A percentile compares a stretch with the other conserved stretches of the same genome.
phyloP scores from a whole-genome alignment of 2,888 invertebrate species.

The Charanyca ferruginea region DNA sequence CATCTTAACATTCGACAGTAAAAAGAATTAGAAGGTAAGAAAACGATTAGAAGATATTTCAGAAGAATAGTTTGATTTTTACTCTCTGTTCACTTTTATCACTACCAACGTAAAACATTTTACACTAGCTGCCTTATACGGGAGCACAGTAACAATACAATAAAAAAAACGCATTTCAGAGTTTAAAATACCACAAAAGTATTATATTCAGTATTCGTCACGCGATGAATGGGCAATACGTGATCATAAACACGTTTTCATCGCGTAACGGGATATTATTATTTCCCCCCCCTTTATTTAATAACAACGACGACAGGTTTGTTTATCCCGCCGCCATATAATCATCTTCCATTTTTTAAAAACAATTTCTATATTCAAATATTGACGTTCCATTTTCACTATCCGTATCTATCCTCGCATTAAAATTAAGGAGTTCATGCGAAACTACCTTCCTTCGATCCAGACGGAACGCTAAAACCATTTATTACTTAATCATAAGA shows the following conservation, averaged over 20 bases:
- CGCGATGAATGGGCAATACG: slow-evolving; percentile 34
- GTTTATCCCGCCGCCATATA: slow-evolving; percentile 29
- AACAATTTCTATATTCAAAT: slow-evolving; percentile 37
- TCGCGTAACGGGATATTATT: slow-evolving; percentile 15
- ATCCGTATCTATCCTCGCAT: slow-evolving; percentile 16
- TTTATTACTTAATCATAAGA: slow-evolving; percentile 60
- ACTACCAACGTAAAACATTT: slow-evolving; percentile 7
- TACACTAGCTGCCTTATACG: slow-evolving; percentile 43
- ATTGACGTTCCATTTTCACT: slow-evolving; percentile 34
- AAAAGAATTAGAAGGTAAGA: background rate
- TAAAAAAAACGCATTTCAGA: slow-evolving; percentile 25
- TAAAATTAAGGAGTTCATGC: slow-evolving; percentile 24
- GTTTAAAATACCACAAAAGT: slow-evolving; percentile 31
- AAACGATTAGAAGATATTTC: background rate
- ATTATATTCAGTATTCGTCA: slow-evolving; percentile 4
- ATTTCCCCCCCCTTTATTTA: slow-evolving; percentile 22
- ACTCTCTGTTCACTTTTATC: background rate
- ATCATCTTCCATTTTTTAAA: slow-evolving; percentile 41
- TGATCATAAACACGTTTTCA: slow-evolving; percentile 27
- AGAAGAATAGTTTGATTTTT: background rate
- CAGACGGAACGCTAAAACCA: slow-evolving; percentile 45
- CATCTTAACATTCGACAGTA: too few relatives aligned
- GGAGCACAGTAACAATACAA: slow-evolving; percentile 31
- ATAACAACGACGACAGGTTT: slow-evolving; percentile 25
- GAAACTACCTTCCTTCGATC: slow-evolving; percentile 43